Base-by-base conservation (phyloP, 2,888 invertebrate species). In the Folsomia manolachei region DNA sequence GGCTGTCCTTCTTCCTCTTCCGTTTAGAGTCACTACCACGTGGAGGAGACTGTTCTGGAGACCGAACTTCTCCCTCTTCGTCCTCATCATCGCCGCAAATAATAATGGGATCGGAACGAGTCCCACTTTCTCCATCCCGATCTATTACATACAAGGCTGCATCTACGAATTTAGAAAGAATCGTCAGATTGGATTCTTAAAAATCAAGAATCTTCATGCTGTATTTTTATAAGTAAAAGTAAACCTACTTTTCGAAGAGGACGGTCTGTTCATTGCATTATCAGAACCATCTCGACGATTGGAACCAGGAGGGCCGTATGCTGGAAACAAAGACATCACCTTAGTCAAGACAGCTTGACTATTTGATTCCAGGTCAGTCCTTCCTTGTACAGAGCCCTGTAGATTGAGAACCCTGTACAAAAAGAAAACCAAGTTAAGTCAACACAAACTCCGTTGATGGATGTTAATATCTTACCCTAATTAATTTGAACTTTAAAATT, bases 271-370 rank as follows among this genome's bases (percentile, higher is more conserved):
- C 23, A 66, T 65, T 9, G 68, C 51, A 14, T 71, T 27, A 1
- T 60, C 39, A 11, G 60, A 56, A 11, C 70, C 69, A 51, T 69
- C 68, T 23, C 72, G 24, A 27, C 64, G 53, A 18, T 56, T 56
- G 24, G 27, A 23, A 19, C 52, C 65, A 1, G 65, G 52, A 4
- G 65, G 51, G 18, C 69, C 72, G 39, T 73, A 75, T 1, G 75
- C 75, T n/a, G 75, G 73, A 68, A 75, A 75, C 68, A 75, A 60
- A 1, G 62, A 25, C 70, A 63, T 68, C 19, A n/a, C n/a, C n/a
- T n/a, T n/a, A n/a, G n/a, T n/a, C n/a, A n/a, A n/a, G n/a, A n/a
- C n/a, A n/a, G n/a, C n/a, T n/a, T n/a, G n/a, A n/a, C n/a, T n/a
- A n/a, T n/a, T n/a, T n/a, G n/a, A n/a, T n/a, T n/a, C n/a, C n/a